A percentile compares a stretch with the other conserved stretches of the same genome.
These are phyloP conservation scores for Notarius quadriscutis DNA, from an alignment of 2,113 vertebrate species.

Conservation along the genomic window DNA sequence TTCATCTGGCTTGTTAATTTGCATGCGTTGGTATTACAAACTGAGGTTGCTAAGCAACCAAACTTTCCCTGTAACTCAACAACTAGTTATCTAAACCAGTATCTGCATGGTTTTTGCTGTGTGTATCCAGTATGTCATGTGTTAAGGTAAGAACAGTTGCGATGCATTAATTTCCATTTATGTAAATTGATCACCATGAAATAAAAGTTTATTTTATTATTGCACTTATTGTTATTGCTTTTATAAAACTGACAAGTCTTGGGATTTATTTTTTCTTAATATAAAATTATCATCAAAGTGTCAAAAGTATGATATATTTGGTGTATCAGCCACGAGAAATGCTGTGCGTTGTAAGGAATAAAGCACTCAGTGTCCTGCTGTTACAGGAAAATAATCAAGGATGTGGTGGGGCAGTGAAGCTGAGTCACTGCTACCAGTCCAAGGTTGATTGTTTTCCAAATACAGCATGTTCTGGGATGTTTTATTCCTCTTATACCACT, in stretches of 20 bases:
- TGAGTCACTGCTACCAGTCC: background rate
- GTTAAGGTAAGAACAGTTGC: background rate
- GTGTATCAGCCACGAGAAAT: no score
- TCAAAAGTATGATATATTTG: background rate
- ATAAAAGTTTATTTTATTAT: background rate
- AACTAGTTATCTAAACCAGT: background rate
- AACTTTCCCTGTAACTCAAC: background rate
- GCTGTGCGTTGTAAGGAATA: background rate
- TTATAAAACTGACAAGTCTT: background rate
- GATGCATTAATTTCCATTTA: background rate
- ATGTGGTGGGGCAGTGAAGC: background rate
- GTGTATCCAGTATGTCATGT: background rate
- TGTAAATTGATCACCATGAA: background rate
- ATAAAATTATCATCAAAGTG: background rate
- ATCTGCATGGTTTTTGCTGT: background rate
- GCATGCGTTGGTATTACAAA: background rate
- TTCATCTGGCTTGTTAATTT: no score
- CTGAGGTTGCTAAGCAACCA: slow-evolving; percentile 50
- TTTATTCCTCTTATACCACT: background rate
- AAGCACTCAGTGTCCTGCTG: background rate
- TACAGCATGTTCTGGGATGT: background rate
- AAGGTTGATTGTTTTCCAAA: background rate
- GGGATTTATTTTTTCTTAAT: background rate
- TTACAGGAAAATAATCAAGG: background rate
- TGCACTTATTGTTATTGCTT: background rate